These are phyloP conservation scores for Ciconia stormi DNA, from an alignment of 2,113 vertebrate genomes.

Conservation along the genomic window DNA sequence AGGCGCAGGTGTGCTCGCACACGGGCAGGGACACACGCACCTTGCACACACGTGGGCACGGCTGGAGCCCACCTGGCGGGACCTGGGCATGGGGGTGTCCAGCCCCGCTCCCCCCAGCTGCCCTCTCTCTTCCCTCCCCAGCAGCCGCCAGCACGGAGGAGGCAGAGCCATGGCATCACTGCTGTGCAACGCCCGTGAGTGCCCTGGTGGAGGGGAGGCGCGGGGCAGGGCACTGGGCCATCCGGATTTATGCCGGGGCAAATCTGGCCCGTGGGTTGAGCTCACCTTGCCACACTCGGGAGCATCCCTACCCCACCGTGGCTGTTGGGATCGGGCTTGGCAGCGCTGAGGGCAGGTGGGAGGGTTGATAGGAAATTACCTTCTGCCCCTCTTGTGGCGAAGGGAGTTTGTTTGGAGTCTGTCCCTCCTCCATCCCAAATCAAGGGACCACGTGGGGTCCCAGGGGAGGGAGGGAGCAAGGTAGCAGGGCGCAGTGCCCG, in stretches of 20 bases:
- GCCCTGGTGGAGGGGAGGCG: neutral
- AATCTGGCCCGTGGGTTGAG: neutral
- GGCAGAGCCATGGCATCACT: slow-evolving; percentile 65
- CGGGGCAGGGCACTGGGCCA: neutral
- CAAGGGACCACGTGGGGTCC: neutral
- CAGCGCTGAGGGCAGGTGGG: accelerated
- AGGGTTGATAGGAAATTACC: neutral
- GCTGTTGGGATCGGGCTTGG: neutral
- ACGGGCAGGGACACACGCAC: accelerated
- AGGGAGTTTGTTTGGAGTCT: neutral
- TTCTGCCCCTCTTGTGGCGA: neutral
- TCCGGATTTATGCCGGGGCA: accelerated
- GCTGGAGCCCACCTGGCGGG: accelerated
- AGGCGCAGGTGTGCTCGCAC: neutral
- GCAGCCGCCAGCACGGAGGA: neutral
- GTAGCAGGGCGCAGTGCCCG: accelerated
- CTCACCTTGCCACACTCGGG: neutral
- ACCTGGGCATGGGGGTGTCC: neutral
- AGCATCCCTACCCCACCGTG: neutral
- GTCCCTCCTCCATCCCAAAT: neutral
- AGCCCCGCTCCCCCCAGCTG: neutral
- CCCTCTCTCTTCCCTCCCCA: neutral
- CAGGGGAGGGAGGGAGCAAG: neutral
- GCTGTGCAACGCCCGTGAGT: slow-evolving; percentile 73
- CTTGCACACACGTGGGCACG: accelerated